Percentiles rank a stretch among this genome's conserved stretches.
Evolutionary conservation across 2,888 invertebrate species (phyloP).

Genomic region (Apantesis nais): DNA sequence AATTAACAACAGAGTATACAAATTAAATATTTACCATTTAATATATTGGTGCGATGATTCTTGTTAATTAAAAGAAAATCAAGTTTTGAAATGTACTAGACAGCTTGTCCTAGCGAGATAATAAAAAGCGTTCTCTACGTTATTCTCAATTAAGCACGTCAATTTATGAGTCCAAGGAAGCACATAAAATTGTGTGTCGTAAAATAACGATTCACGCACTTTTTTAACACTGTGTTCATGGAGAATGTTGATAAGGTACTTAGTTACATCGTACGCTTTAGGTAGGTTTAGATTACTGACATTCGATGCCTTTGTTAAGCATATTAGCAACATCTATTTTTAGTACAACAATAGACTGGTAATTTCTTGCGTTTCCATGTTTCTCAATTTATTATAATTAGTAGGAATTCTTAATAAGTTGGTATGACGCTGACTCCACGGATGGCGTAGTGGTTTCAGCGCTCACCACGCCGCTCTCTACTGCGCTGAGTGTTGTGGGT

Average conservation of each 20-base stretch:
- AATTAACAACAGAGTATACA: neutral
- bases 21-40: neutral
- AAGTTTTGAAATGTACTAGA: too few species aligned
- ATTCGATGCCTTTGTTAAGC: too few species aligned
- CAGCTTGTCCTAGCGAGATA: neutral
- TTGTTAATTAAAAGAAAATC: neutral
- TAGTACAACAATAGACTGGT: too few species aligned
- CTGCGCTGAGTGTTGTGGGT: too few species aligned
- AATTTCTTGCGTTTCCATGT: too few species aligned
- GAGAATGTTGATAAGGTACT: neutral
- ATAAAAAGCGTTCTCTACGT: neutral
- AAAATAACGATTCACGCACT: slow-evolving; percentile 23
- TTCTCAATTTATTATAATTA: too few species aligned
- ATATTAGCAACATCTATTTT: too few species aligned
- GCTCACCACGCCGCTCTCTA: too few species aligned
- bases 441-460: too few species aligned
- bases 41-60: neutral
- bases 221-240: neutral
- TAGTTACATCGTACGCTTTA: neutral
- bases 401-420: too few species aligned
- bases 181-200: slow-evolving; percentile 24
- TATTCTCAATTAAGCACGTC: slow-evolving; percentile 6
- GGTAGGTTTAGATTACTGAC: too few species aligned
- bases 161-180: slow-evolving; percentile 21
- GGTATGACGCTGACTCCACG: too few species aligned